These are phyloP conservation scores for Melinaea marsaeus DNA, from an alignment of 2,888 invertebrate genomes.

Conservation along the genomic window DNA sequence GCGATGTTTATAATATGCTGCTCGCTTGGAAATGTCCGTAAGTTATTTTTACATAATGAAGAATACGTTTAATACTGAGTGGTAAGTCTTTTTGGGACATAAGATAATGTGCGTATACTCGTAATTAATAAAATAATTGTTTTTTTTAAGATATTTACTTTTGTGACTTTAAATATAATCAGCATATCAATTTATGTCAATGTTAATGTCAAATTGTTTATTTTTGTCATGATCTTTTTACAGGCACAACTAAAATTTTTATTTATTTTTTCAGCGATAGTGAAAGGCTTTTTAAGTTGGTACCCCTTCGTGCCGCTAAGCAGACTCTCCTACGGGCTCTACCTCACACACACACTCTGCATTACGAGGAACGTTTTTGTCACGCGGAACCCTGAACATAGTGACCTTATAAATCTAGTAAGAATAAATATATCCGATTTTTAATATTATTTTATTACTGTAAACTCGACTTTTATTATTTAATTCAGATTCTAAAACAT, in stretches of 20 bases:
- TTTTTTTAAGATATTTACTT: no score
- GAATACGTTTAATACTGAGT: no score
- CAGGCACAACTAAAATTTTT: not conserved
- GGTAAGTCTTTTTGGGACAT: no score
- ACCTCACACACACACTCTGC: conserved; percentile 75
- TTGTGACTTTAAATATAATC: no score
- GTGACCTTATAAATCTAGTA: conserved; percentile 53
- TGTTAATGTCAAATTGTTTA: no score
- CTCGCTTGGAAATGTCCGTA: conserved; percentile 74
- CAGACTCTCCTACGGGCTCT: conserved; percentile 78
- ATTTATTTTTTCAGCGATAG: conserved; percentile 49
- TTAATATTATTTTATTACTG: no score
- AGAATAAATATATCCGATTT: conserved; percentile 28
- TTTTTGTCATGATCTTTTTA: no score
- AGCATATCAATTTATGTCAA: no score
- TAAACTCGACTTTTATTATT: no score
- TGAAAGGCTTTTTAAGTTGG: conserved; percentile 73
- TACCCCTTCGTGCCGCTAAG: conserved; percentile 78
- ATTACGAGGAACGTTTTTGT: conserved; percentile 71
- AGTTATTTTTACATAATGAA: conserved; percentile 40
- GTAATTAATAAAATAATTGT: no score
- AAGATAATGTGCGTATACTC: no score
- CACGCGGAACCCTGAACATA: conserved; percentile 65
- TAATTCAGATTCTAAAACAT: no score
- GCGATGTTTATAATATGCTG: conserved; percentile 70